A percentile compares a stretch with the other conserved stretches of the same genome.
These are phyloP conservation scores for Cactoblastis cactorum DNA, from an alignment of 2,888 invertebrate species.

Conservation along the genomic window DNA sequence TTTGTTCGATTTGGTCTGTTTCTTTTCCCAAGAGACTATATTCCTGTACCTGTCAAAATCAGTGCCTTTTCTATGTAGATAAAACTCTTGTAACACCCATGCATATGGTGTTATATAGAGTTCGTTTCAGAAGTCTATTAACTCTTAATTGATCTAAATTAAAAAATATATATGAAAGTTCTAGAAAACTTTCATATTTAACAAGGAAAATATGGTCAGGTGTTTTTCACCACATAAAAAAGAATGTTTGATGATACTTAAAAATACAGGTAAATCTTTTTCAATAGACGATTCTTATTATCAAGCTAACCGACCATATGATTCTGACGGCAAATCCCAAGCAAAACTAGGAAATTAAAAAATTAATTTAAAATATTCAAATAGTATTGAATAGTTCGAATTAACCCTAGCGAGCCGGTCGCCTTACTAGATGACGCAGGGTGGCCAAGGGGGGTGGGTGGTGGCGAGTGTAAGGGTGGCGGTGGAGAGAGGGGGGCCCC, in stretches of 20 bases:
- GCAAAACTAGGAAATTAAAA: conserved; percentile 32
- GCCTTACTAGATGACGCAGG: conserved; percentile 74
- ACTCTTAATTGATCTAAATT: too few relatives aligned
- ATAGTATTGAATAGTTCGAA: conserved; percentile 69
- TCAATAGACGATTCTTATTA: background rate
- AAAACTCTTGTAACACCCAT: too few relatives aligned
- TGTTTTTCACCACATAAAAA: too few relatives aligned
- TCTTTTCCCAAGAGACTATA: too few relatives aligned
- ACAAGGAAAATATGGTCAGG: too few relatives aligned
- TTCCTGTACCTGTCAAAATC: too few relatives aligned
- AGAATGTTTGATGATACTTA: background rate
- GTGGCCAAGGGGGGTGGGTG: conserved; percentile 42
- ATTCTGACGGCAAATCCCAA: background rate
- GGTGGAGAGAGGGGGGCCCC: conserved; percentile 22
- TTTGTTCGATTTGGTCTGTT: too few relatives aligned
- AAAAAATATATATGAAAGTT: too few relatives aligned
- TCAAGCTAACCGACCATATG: background rate
- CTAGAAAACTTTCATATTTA: too few relatives aligned
- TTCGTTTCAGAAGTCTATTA: too few relatives aligned
- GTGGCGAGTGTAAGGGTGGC: conserved; percentile 24
- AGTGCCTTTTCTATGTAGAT: too few relatives aligned
- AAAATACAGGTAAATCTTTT: background rate
- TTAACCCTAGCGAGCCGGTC: conserved; percentile 74
- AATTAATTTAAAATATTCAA: conserved; percentile 63
- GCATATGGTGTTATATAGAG: too few relatives aligned